Evolutionary conservation across 2,888 invertebrate genomes (phyloP).

Genomic region (Harpagoxenus sublaevis): DNA sequence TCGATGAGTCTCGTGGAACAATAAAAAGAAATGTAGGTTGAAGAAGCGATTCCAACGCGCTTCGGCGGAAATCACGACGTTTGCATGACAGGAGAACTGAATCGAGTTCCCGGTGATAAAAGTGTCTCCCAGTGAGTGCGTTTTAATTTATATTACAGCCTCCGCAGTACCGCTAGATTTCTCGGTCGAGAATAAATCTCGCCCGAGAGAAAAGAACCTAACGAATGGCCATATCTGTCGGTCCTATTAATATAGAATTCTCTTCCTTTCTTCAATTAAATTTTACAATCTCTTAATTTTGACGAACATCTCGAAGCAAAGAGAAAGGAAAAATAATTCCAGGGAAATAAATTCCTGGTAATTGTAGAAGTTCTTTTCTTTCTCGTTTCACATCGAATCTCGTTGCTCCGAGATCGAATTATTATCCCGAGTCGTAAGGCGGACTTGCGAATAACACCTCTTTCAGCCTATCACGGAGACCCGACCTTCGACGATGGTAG

Average conservation of each 20-base stretch:
- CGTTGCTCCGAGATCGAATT: neutral
- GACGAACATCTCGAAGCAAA: neutral
- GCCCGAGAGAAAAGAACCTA: neutral
- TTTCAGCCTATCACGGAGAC: slow-evolving; percentile 52
- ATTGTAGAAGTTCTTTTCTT: neutral
- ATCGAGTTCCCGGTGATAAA: slow-evolving; percentile 31
- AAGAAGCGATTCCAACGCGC: slow-evolving; percentile 36
- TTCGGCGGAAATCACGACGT: slow-evolving; percentile 38
- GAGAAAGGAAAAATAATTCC: neutral
- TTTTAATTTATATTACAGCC: slow-evolving; percentile 45
- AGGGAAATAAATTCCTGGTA: neutral
- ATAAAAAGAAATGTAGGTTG: slow-evolving; percentile 51
- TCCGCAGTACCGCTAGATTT: neutral
- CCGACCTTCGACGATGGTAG: slow-evolving; percentile 63
- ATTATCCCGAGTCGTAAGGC: neutral
- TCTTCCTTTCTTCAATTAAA: neutral
- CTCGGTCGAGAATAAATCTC: slow-evolving; percentile 20
- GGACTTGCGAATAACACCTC: neutral
- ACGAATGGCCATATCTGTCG: neutral
- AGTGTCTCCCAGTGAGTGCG: slow-evolving; percentile 16
- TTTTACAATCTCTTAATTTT: neutral
- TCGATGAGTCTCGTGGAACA: slow-evolving; percentile 31
- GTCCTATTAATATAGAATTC: slow-evolving; percentile 1
- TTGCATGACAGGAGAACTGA: slow-evolving; percentile 34
- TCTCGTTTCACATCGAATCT: neutral